Base-by-base conservation (phyloP, 35 echinoderm and acorn worm genomes). In the Apostichopus californicus region DNA sequence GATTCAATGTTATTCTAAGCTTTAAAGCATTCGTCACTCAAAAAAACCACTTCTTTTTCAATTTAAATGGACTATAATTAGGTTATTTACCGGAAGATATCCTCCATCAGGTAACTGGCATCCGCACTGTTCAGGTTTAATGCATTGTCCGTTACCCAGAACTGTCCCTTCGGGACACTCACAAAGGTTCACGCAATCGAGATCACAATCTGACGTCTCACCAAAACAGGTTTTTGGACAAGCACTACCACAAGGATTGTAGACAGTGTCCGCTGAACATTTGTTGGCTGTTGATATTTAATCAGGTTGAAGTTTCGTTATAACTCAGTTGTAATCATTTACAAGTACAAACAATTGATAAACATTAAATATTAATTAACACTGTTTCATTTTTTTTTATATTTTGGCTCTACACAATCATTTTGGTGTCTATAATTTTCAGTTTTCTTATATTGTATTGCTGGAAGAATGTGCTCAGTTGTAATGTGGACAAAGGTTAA, bases 151-250 rank as follows among this genome's bases (percentile, higher is more conserved):
- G 12, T 77, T 77, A 20, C 17, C 73, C 17, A 77, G 18, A 20
- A 77, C 73, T 77, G 18, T 77, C 18, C 73, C 9, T 15, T 77
- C 73, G 73, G 73, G 73, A 77, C 73, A 77, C 25, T 77, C 73
- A 13, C 73, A 77, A 7, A 77, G 9, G 6, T 77, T 24, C 18
- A 77, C 73, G 25, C 73, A 77, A 9, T 7, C 73, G 18, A 24
- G 14, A 24, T 24, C 73, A 77, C 73, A 77, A 7, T 77, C 25
- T 9, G 25, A 7, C 17, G 18, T 15, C 6, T 77, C 73, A 15
- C 7, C 25, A 12, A 7, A 17, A 77, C 73, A 77, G 6, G 73
- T 77, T 24, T 17, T 20, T 20, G 73, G 73, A 77, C 73, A 77
- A 13, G 73, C 73, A 77, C 73, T 77, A 12, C 9, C 73, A 15